Conservation (phyloP, 2,888 invertebrate genomes). For the Gonocerus acuteangulatus region DNA sequence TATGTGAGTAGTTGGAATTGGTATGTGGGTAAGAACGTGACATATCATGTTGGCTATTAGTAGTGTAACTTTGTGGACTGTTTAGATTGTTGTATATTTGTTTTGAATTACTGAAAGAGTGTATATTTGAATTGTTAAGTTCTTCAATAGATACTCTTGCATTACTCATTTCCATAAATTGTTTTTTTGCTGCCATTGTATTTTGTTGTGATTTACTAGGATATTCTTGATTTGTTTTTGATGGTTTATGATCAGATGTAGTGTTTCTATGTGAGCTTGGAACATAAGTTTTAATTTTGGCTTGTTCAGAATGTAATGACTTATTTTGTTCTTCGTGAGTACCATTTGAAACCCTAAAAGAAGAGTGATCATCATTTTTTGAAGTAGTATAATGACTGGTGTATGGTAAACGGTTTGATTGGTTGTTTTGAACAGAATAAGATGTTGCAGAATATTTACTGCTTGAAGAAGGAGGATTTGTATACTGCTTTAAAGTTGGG, state of each 20-base stretch:
- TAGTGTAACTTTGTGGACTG: too few species aligned
- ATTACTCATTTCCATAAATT: conserved; percentile 1
- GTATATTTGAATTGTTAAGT: too few species aligned
- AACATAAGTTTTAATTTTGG: neutral
- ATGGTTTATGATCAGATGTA: neutral
- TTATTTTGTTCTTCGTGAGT: conserved; percentile 2
- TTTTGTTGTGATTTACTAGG: conserved; percentile 16
- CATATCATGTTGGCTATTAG: too few species aligned
- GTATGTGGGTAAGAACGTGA: too few species aligned
- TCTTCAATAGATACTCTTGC: neutral
- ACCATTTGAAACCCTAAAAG: neutral
- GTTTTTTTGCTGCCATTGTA: conserved; percentile 12
- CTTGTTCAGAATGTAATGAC: neutral
- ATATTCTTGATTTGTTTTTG: neutral
- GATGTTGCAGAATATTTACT: neutral
- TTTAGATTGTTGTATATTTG: too few species aligned
- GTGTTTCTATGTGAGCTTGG: neutral
- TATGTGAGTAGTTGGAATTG: too few species aligned
- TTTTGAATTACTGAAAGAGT: too few species aligned
- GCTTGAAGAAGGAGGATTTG: neutral
- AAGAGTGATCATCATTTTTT: neutral
- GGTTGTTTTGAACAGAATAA: neutral
- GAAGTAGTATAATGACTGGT: neutral
- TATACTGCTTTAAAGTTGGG: conserved; percentile 4
- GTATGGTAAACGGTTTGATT: neutral